Evolutionary conservation across 2,113 vertebrate genomes (phyloP), one percentile per base, ranked within the genome.

Genomic region (Nipponia nippon): DNA sequence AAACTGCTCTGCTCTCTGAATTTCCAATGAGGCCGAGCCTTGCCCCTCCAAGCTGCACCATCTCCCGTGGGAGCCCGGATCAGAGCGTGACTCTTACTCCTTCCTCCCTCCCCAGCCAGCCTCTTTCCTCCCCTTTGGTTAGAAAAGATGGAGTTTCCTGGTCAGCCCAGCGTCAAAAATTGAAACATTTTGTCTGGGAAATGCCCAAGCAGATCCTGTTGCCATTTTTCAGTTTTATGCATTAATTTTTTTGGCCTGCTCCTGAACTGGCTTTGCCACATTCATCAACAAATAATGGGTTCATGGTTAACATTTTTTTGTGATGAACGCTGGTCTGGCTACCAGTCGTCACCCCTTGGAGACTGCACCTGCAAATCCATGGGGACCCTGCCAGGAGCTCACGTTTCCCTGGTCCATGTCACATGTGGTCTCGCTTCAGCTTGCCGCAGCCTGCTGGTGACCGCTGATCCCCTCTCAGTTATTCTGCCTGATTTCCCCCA

Each of bases 251-350:
- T 75, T n/a, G 34, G 22, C 26, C 44, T 38, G 38, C 12, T 79
- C 16, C 26, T 2, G 1, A 69, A 38, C 16, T 20, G 38, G 29
- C 17, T 83, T 73, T 65, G 30, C 13, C 11, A 26, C 13, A 27
- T 70, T 80, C 0, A 1, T 49, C n/a, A 65, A 26, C 38, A 75
- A 63, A 58, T 63, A 52, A 22, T 0, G 1, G 23, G 42, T 40
- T 69, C 29, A 25, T 3, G 2, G 21, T 40, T 52, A 90, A 77
- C 0, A 1, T 4, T 50, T 87, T 87, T 72, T 83, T 73, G 42
- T 34, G 52, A n/a, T 3, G 9, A 73, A 32, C 1, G 2, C 38
- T 29, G 18, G 10, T 63, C 55, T 83, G 72, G 34, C 34, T 83
- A 21, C 29, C 42, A 55, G 58, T 66, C 0, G 2, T 52, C 16